Evolutionary conservation across 2,888 invertebrate species (phyloP), one percentile per base, ranked within the genome.

Genomic region (Yponomeuta evonymella): DNA sequence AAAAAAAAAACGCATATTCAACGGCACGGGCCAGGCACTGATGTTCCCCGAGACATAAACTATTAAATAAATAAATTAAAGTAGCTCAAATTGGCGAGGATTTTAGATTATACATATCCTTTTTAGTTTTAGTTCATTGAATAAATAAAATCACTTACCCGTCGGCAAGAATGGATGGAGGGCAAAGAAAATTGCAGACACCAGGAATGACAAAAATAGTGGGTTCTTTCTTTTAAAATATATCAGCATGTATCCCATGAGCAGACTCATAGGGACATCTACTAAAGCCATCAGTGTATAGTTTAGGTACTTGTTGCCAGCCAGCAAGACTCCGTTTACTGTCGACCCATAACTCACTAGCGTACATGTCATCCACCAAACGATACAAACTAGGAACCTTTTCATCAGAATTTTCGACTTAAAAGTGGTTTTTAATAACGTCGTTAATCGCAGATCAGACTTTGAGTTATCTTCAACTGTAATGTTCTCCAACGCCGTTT

Each of bases 301-400:
- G 80, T 95, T 95, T 11, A 94, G 77, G 79, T 95, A 95, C 77
- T 94, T 94, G 79, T 95, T 93, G 2, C 95, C 95, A 67, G 93
- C 91, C 68, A 95, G 82, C 0, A 93, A 88, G 0, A 95, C 94
- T 0, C 95, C 93, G 80, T 94, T 95, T 64, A 95, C 83, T 2
- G 94, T 94, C 48, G 95, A 81, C 0, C 95, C 95, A 76, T 95
- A 95, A 79, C 94, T 95, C 11, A 95, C 93, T 73, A 95, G 93
- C 0, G 94, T 94, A 76, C 94, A 94, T 0, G 95, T 94, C 29
- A 94, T 67, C 73, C 73, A 73, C 73, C 73, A 73, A 23, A 73
- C 64, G 2, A 71, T 48, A 30, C 73, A 73, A 12, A 71, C 62
- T 29, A 73, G 62, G 30, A 73, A 70, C 51, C 73, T 71, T 58